Evolutionary conservation across 2,888 invertebrate genomes (phyloP), one percentile per base, ranked within the genome.

Genomic region (Lypha dubia): DNA sequence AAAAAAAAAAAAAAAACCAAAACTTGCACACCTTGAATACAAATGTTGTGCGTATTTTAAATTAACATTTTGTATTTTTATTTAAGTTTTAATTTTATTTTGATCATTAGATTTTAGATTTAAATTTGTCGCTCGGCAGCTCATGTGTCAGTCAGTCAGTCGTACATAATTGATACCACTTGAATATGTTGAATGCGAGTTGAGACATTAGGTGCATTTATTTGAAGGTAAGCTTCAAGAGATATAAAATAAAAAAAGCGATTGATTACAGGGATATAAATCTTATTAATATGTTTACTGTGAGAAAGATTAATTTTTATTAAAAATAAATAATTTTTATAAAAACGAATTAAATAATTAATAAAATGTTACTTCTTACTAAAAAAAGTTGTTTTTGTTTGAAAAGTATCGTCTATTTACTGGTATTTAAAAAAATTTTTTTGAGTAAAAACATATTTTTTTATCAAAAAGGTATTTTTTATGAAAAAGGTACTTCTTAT

Each of bases 1-100:
- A n/a, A n/a, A n/a, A n/a, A n/a, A n/a, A n/a, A n/a, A n/a, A n/a
- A 71, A 63, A 41, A 11, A 68, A 65, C 41, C 46, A 73, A 84
- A 79, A 83, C 80, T 80, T 71, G 82, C 86, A 67, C 86, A 86
- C 86, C 86, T 86, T 86, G 86, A 86, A 84, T 84, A 86, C 83
- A 71, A 86, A 83, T 83, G 41, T 70, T 68, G 49, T 68, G 67
- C 73, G 71, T 83, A 86, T 86, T 83, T n/a, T 71, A 83, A 86
- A 81, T 86, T 53, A 44, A 20, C 13, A n/a, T n/a, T n/a, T n/a
- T 38, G 2, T 68, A 62, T 41, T 58, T 74, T 68, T 62, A 22
- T 22, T 13, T 51, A 41, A 32, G 3, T 11, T 58, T 20, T 62
- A 22, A n/a, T 9, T 8, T n/a, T 46, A 8, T 49, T 49, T 9